These are phyloP conservation scores for Linyphia triangularis DNA, from an alignment of 2,888 invertebrate genomes.

Conservation along the genomic window DNA sequence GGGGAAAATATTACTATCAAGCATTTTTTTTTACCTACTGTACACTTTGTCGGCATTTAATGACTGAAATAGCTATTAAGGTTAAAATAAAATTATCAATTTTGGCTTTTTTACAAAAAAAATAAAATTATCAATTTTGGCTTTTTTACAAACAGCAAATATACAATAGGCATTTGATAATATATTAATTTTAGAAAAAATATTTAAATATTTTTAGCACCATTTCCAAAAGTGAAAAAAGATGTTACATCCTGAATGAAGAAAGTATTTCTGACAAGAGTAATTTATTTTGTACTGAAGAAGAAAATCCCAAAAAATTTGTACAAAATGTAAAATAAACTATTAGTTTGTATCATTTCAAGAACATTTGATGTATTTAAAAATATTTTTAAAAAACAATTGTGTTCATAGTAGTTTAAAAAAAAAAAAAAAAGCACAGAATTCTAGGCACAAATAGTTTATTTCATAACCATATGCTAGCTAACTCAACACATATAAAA, in stretches of 20 bases:
- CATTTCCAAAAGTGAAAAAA: constrained; percentile 65
- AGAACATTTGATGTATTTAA: no score
- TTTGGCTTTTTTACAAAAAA: neutral
- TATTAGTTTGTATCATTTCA: no score
- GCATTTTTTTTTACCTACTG: no score
- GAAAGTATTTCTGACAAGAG: neutral
- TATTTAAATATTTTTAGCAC: constrained; percentile 42
- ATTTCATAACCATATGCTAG: neutral
- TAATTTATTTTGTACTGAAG: neutral
- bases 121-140: neutral
- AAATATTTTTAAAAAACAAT: no score
- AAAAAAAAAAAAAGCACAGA: neutral
- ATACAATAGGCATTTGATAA: neutral
- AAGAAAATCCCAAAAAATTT: no score
- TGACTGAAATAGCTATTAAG: no score
- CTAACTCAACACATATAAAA: neutral
- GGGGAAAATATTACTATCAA: no score
- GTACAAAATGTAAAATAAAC: no score
- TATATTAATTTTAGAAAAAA: neutral
- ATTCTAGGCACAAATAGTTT: neutral
- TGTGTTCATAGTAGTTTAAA: no score
- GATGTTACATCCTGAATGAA: neutral
- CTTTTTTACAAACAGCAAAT: neutral
- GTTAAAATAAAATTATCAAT: neutral
- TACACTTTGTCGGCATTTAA: no score